phyloP scores from a whole-genome alignment of 2,888 invertebrate species.

The Lasioglossum marginatum region DNA sequence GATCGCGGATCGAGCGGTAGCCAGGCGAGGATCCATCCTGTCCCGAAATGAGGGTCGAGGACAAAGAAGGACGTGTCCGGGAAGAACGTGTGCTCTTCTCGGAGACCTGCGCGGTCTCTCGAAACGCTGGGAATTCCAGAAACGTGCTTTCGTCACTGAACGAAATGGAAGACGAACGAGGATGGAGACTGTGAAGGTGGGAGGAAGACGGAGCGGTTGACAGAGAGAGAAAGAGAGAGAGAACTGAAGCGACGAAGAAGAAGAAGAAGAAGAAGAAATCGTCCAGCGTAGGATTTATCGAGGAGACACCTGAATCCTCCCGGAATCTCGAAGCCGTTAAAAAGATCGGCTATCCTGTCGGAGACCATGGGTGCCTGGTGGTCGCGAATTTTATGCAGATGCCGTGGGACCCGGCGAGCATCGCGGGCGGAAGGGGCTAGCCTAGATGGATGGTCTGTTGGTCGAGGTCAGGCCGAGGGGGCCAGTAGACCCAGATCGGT shows the following conservation, averaged over 20 bases:
- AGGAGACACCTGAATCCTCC: constrained; percentile 72
- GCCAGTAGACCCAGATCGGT: constrained; percentile 48
- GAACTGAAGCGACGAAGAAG: not conserved
- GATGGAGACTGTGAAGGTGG: not conserved
- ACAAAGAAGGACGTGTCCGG: constrained; percentile 64
- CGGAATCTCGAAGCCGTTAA: constrained; percentile 68
- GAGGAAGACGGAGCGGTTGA: not conserved
- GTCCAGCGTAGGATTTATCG: constrained; percentile 79
- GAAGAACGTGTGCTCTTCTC: constrained; percentile 27
- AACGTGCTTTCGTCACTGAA: constrained; percentile 33
- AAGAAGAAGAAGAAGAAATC: constrained; percentile 34
- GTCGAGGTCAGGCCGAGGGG: constrained; percentile 47
- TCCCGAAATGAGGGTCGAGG: constrained; percentile 69
- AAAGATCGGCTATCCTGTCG: constrained; percentile 69
- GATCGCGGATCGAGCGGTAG: constrained; percentile 30
- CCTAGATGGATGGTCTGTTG: constrained; percentile 22
- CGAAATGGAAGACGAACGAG: not conserved
- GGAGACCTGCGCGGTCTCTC: not conserved
- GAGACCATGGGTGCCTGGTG: constrained; percentile 56
- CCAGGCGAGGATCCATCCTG: constrained; percentile 21
- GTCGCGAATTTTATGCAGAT: constrained; percentile 79
- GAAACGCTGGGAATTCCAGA: constrained; percentile 64
- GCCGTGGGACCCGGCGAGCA: constrained; percentile 74
- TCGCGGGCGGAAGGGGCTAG: constrained; percentile 57
- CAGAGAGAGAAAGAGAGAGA: not conserved